Percentiles rank a stretch among this genome's conserved stretches.
Conservation (phyloP, 2,888 invertebrate species). For the Gryllus longicercus region DNA sequence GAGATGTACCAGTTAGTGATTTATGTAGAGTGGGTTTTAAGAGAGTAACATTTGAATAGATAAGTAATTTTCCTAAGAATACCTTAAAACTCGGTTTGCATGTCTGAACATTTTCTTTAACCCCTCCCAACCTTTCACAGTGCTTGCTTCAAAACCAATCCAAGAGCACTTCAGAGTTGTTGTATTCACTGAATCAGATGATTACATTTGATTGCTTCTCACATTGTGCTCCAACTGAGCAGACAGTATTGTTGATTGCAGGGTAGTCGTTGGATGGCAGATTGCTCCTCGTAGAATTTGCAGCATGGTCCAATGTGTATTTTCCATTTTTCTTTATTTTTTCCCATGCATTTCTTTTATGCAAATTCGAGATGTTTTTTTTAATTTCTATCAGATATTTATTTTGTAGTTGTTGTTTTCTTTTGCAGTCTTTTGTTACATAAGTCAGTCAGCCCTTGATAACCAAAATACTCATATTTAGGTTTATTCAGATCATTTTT, state of each 20-base stretch:
- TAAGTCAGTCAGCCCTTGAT: neutral
- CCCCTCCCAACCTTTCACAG: neutral
- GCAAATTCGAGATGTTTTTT: neutral
- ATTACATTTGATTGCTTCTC: neutral
- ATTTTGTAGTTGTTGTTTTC: neutral
- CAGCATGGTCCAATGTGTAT: neutral
- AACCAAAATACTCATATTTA: neutral
- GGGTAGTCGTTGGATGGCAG: neutral
- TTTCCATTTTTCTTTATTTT: neutral
- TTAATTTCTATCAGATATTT: neutral
- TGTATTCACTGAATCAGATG: neutral
- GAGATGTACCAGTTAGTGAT: conserved; percentile 17
- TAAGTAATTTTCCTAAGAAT: no score
- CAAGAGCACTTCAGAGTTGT: neutral
- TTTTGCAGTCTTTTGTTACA: conserved; percentile 5
- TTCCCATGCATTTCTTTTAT: neutral
- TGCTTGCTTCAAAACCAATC: neutral
- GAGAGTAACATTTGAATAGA: no score
- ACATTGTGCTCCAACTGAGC: neutral
- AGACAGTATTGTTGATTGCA: neutral
- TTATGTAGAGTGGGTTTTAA: conserved; percentile 22
- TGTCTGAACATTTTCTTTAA: neutral
- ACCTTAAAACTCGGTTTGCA: no score
- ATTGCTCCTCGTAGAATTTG: neutral
- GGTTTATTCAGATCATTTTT: neutral